Evolutionary conservation across 2,888 invertebrate genomes (phyloP).

Genomic region (Orchestes rusci): DNA sequence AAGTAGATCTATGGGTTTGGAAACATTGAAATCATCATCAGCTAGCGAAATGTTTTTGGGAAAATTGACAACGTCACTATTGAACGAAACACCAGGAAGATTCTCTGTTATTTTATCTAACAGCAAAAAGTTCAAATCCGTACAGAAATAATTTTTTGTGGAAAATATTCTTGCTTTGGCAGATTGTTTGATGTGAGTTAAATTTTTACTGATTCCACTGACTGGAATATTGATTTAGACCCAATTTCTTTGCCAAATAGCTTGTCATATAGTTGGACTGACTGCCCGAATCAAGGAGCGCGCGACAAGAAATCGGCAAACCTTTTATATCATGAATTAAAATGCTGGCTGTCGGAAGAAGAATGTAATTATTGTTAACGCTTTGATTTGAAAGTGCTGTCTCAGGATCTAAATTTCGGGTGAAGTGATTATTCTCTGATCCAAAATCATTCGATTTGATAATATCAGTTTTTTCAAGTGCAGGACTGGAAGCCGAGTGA

Average conservation of each 20-base stretch:
- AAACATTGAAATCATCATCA: slow-evolving; percentile 1
- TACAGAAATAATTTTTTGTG: neutral
- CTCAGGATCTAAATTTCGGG: too few relatives aligned
- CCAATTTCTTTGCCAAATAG: slow-evolving; percentile 6
- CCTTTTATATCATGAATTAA: neutral
- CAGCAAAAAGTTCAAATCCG: slow-evolving; percentile 1
- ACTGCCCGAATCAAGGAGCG: neutral
- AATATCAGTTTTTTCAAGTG: neutral
- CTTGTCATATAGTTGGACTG: neutral
- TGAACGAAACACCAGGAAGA: slow-evolving; percentile 1
- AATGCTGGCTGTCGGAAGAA: neutral
- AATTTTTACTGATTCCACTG: slow-evolving; percentile 9
- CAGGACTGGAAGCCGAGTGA: too few relatives aligned
- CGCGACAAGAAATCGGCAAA: neutral
- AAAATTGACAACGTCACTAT: neutral
- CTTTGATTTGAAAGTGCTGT: slow-evolving; percentile 2
- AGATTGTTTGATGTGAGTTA: neutral
- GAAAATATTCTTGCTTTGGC: neutral
- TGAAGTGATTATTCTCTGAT: neutral
- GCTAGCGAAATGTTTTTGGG: slow-evolving; percentile 8
- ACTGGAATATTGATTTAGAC: slow-evolving; percentile 5
- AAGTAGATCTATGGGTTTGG: slow-evolving; percentile 3
- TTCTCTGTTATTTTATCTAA: slow-evolving; percentile 7
- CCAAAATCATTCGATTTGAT: neutral
- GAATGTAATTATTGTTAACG: neutral